These are phyloP conservation scores for Sprattus sprattus DNA, from an alignment of 2,113 vertebrate species.

Conservation along the genomic window DNA sequence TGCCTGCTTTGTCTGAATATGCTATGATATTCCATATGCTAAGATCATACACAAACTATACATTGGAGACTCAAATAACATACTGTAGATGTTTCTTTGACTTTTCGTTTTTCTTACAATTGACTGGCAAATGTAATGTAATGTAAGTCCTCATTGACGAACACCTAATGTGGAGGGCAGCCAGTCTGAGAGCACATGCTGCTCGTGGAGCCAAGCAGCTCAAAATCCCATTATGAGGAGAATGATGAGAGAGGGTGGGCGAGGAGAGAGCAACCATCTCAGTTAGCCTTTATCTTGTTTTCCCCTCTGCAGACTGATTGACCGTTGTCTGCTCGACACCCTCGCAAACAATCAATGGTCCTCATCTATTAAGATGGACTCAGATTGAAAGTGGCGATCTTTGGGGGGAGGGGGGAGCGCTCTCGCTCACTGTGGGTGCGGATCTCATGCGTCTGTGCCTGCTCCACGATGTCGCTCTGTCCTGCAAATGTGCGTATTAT, in stretches of 20 bases:
- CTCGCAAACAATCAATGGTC: slow-evolving; percentile 42
- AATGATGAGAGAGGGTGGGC: not conserved
- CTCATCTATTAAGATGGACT: slow-evolving; percentile 34
- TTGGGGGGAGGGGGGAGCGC: not conserved
- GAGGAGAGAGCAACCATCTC: not conserved
- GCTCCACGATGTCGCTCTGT: not conserved
- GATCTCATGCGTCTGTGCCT: not conserved
- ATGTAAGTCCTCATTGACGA: not conserved
- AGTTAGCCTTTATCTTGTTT: slow-evolving; percentile 35
- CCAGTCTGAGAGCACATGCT: not conserved
- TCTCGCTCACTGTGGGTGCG: not conserved
- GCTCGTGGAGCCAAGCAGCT: not conserved
- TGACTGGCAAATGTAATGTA: not conserved
- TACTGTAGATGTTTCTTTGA: not conserved
- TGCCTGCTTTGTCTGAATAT: not conserved
- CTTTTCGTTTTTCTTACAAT: not conserved
- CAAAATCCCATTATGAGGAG: slow-evolving; percentile 23
- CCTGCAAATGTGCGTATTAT: not conserved
- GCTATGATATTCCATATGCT: not conserved
- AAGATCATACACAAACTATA: not conserved
- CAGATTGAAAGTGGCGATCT: slow-evolving; percentile 24
- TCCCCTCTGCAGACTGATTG: slow-evolving; percentile 18
- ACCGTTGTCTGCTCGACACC: slow-evolving; percentile 28
- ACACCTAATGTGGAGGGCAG: not conserved
- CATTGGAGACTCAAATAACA: not conserved